phyloP scores from a whole-genome alignment of 2,797 vertebrate species.

The Psittacula echo region DNA sequence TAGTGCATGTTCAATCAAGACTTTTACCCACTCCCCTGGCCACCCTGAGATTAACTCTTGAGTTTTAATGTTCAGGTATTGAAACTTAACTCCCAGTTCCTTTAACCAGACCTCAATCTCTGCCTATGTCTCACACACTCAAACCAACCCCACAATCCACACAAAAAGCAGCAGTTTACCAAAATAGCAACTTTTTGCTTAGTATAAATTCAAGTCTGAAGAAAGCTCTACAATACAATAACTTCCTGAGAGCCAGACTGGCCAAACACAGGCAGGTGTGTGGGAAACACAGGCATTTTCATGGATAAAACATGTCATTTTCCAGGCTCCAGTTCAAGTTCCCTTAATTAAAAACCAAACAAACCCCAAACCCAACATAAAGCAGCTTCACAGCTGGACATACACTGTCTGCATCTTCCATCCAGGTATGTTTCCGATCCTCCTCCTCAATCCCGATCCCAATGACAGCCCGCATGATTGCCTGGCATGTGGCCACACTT shows the following conservation, averaged over 20 bases:
- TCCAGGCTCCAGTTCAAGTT: not conserved
- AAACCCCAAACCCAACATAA: not conserved
- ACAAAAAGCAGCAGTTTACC: not conserved
- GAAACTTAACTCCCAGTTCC: not conserved
- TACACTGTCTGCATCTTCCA: constrained; percentile 98
- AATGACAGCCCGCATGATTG: constrained; percentile 93
- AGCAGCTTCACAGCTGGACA: constrained; percentile 21
- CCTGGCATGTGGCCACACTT: constrained; percentile 96
- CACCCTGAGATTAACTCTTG: not conserved
- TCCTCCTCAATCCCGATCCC: constrained; percentile 98
- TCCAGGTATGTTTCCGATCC: constrained; percentile 98
- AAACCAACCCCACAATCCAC: not conserved
- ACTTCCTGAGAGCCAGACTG: not conserved
- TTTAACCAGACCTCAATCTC: not conserved
- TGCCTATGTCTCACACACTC: not conserved
- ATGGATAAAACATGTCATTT: not conserved
- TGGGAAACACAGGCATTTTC: not conserved
- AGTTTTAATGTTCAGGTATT: not conserved
- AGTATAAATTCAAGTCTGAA: not conserved
- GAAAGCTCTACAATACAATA: not conserved
- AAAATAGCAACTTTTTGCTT: not conserved
- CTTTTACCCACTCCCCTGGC: not conserved
- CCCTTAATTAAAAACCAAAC: not conserved
- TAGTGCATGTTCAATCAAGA: not conserved
- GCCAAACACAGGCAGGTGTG: not conserved